Base-by-base conservation (phyloP, 2,888 invertebrate genomes). In the Ceraclea dissimilis region DNA sequence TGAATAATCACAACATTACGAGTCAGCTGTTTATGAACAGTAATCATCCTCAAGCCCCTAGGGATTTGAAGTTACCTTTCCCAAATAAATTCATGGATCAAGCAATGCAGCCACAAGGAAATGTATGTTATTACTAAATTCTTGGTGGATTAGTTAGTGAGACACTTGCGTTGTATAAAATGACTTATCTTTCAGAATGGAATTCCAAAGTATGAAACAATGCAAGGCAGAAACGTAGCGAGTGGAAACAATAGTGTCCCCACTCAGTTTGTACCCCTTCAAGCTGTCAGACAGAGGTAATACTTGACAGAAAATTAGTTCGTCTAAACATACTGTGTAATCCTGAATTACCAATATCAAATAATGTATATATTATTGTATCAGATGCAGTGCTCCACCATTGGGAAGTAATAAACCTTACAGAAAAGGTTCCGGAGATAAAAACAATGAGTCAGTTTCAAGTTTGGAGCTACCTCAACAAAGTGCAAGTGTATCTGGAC, bases 271-370 rank as follows among this genome's bases (percentile, higher is more conserved):
- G 76, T 78, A 10, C 77, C 77, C 1, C 67, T 77, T 2, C 77
- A 78, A 69, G 77, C 76, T 4, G 75, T 77, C 57, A 74, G 75
- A 61, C 72, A 69, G 62, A 69, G 74, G 76, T 76, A 52, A 67
- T 16, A 4, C 26, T 26, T 26, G 26, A 26, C 26, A 26, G 10
- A 26, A 26, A 26, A 26, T 6, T 26, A n/a, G n/a, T n/a, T n/a
- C n/a, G n/a, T n/a, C n/a, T n/a, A n/a, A n/a, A n/a, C n/a, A n/a
- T n/a, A n/a, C n/a, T n/a, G n/a, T n/a, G n/a, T n/a, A n/a, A n/a
- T n/a, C n/a, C n/a, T n/a, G n/a, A n/a, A n/a, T n/a, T n/a, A n/a
- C n/a, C n/a, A n/a, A n/a, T n/a, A n/a, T n/a, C n/a, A n/a, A n/a
- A 26, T 26, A 6, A 26, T 26, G 26, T 26, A 26, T 6, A 26